These are phyloP conservation scores for Eustalomyia histrio DNA, from an alignment of 2,888 invertebrate genomes.

Conservation along the genomic window DNA sequence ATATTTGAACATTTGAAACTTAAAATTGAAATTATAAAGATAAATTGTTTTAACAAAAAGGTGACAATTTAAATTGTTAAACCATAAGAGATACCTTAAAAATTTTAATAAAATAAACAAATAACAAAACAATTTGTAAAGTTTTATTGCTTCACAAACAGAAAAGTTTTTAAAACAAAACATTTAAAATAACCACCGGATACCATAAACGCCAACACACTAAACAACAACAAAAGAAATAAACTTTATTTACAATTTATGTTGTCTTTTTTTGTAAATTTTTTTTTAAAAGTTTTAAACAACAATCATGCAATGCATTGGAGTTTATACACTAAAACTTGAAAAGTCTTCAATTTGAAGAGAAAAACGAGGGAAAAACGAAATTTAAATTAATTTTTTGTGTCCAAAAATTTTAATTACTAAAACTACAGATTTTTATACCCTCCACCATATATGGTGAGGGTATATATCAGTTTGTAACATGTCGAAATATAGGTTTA, in stretches of 20 bases:
- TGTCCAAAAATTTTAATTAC: too few species aligned
- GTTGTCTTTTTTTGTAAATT: not conserved
- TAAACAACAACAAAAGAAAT: slow-evolving; percentile 11
- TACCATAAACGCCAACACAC: slow-evolving; percentile 64
- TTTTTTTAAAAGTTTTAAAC: slow-evolving; percentile 3
- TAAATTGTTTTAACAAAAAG: not conserved
- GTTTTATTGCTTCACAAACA: slow-evolving; percentile 48
- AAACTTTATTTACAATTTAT: slow-evolving; percentile 12
- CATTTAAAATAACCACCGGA: slow-evolving; percentile 63
- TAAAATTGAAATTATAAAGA: slow-evolving; percentile 1
- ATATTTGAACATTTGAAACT: not conserved
- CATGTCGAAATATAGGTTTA: too few species aligned
- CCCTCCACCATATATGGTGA: too few species aligned
- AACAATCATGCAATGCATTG: slow-evolving; percentile 2
- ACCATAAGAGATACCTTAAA: not conserved
- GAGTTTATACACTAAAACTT: not conserved
- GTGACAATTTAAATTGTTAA: slow-evolving; percentile 1
- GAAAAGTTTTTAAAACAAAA: slow-evolving; percentile 1
- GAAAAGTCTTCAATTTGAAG: not conserved
- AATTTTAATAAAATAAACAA: slow-evolving; percentile 8
- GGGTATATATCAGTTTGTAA: too few species aligned
- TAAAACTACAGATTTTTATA: too few species aligned
- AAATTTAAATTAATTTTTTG: not conserved
- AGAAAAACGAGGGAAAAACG: not conserved
- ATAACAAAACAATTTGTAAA: slow-evolving; percentile 57